A percentile compares a stretch with the other conserved stretches of the same genome.
Conservation (phyloP, 2,113 vertebrate genomes). For the Gavialis gangeticus region DNA sequence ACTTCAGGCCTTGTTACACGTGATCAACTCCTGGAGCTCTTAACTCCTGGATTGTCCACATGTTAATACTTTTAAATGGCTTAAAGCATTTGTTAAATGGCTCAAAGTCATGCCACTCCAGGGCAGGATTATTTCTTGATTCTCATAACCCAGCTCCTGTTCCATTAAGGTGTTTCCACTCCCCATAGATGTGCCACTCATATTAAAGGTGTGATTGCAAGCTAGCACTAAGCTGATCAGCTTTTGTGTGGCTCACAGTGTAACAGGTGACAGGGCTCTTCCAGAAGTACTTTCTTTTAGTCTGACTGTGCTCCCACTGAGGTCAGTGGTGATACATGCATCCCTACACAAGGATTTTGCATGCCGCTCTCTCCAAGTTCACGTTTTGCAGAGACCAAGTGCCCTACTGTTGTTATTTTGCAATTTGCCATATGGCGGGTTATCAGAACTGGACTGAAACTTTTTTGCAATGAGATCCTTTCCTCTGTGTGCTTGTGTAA, state of each 20-base stretch:
- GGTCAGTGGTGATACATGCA: neutral
- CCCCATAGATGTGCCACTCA: too few relatives aligned
- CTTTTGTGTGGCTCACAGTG: too few relatives aligned
- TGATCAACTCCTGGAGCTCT: too few relatives aligned
- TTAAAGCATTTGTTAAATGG: too few relatives aligned
- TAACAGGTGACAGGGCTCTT: neutral
- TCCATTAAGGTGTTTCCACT: too few relatives aligned
- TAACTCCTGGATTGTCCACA: too few relatives aligned
- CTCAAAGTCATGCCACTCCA: too few relatives aligned
- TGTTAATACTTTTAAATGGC: too few relatives aligned
- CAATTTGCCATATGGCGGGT: neutral
- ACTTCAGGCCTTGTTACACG: neutral
- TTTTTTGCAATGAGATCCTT: neutral
- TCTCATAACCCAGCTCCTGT: too few relatives aligned
- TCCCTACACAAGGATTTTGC: neutral
- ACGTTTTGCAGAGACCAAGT: neutral
- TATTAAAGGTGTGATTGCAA: too few relatives aligned
- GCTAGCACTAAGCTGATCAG: too few relatives aligned
- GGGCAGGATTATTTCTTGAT: too few relatives aligned
- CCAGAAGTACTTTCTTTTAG: neutral
- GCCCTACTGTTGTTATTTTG: neutral
- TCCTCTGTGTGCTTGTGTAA: neutral
- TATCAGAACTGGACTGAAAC: neutral
- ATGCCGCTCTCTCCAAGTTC: neutral
- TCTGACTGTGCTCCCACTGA: neutral